phyloP scores from a whole-genome alignment of 2,888 invertebrate species.

The Petrophora chlorosata region DNA sequence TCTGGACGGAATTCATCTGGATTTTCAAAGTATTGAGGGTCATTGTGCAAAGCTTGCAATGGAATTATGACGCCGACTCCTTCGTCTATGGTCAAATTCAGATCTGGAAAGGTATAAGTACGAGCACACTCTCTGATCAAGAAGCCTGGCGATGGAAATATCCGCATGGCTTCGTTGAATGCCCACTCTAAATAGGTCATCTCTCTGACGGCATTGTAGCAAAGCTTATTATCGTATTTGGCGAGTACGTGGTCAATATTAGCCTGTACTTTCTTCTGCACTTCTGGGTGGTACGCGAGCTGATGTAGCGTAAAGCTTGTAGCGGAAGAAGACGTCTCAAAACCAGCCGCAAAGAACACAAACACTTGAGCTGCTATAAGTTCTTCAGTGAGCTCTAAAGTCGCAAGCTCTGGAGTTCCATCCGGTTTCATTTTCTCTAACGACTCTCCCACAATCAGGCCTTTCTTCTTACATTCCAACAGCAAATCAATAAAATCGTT shows the following conservation, averaged over 20 bases:
- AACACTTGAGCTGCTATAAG: slow-evolving; percentile 62
- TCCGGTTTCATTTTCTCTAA: slow-evolving; percentile 46
- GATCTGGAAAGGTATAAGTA: slow-evolving; percentile 47
- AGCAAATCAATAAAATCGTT: slow-evolving; percentile 59
- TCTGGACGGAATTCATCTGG: slow-evolving; percentile 60
- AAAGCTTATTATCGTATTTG: slow-evolving; percentile 49
- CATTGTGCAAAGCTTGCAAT: slow-evolving; percentile 51
- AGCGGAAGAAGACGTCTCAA: slow-evolving; percentile 75
- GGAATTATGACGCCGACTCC: slow-evolving; percentile 24
- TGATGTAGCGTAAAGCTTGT: slow-evolving; percentile 65
- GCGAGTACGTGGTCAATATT: slow-evolving; percentile 57
- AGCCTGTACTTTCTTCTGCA: slow-evolving; percentile 53
- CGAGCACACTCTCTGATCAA: slow-evolving; percentile 46
- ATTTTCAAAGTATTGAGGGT: slow-evolving; percentile 56
- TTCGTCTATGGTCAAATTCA: slow-evolving; percentile 29
- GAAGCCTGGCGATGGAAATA: slow-evolving; percentile 54
- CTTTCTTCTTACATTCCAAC: slow-evolving; percentile 51
- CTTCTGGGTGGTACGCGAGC: slow-evolving; percentile 56
- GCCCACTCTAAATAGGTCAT: slow-evolving; percentile 65
- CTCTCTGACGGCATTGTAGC: slow-evolving; percentile 61
- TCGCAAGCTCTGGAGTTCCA: slow-evolving; percentile 44
- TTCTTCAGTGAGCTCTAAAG: slow-evolving; percentile 49
- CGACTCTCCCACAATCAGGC: slow-evolving; percentile 45
- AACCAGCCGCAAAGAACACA: slow-evolving; percentile 73
- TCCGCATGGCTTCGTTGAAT: slow-evolving; percentile 62